Base-by-base conservation (phyloP, 2,797 vertebrate species). In the Falco concolor region DNA sequence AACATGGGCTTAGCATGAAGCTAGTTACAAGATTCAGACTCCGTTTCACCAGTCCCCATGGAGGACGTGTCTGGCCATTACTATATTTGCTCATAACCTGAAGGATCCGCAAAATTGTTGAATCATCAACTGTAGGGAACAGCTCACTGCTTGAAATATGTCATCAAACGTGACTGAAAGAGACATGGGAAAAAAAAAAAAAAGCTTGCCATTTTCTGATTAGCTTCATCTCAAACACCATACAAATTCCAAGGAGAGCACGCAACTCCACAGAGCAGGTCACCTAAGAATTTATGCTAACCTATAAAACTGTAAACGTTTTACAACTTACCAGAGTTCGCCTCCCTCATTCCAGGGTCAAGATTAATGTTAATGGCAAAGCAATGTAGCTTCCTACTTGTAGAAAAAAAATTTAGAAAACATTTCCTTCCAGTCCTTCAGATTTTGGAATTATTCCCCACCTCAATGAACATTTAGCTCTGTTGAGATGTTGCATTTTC, bases 21-120 rank as follows among this genome's bases (percentile, higher is more conserved):
- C 10, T 76, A 65, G 12, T 1, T 1, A 22, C 12, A n/a, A 25
- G 57, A 79, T n/a, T 36, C 54, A 34, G 59, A 30, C 15, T 34
- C 6, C 0, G 2, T 34, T 81, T 36, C 57, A 52, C 54, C 75
- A 49, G 81, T 6, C 18, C 63, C 50, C 0, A 0, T 1, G 4
- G 69, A 88, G 50, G 42, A 40, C 1, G 0, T 16, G 73, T 25
- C 59, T 47, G 47, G 21, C 76, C 69, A 40, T n/a, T 52, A 36
- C 61, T 42, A 12, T 5, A 40, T n/a, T 38, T 0, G 0, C 40
- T 40, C 17, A 1, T 8, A 81, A 87, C 53, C 56, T 9, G 28
- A 80, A 67, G 89, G 68, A 75, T 22, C 40, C 3, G 0, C 18
- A 6, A 53, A 44, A 54, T 0, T 23, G 8, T 32, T 68, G 40